Evolutionary conservation across 2,888 invertebrate genomes (phyloP).

Genomic region (Phortica magna): DNA sequence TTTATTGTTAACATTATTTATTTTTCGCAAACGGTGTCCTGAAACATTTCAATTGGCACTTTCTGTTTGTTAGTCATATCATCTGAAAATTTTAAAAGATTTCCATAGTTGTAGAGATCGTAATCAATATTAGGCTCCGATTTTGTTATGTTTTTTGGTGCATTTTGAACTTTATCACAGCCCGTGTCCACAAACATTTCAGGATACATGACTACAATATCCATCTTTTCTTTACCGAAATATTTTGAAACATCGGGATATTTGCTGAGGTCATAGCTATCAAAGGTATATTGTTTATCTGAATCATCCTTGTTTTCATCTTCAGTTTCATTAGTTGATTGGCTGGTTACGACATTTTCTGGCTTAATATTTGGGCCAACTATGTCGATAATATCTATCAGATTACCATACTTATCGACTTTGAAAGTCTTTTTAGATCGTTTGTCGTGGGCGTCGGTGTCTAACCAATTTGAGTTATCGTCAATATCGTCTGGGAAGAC

Average conservation of each 20-base stretch:
- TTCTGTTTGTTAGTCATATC: not conserved
- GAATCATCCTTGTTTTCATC: too few species aligned
- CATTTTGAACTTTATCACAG: not conserved
- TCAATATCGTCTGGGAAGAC: too few species aligned
- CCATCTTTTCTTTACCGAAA: not conserved
- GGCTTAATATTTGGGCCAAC: too few species aligned
- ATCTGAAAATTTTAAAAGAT: not conserved
- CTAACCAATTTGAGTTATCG: too few species aligned
- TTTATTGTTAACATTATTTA: not conserved
- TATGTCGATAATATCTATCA: too few species aligned
- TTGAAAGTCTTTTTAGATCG: not conserved
- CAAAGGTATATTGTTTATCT: too few species aligned
- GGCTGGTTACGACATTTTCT: too few species aligned
- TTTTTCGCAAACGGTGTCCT: not conserved
- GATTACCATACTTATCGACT: too few species aligned
- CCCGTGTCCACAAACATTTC: not conserved
- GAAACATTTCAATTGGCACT: constrained; percentile 36
- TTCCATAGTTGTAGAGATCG: not conserved
- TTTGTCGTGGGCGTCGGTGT: not conserved
- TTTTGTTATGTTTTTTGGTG: too few species aligned
- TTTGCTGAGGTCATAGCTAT: too few species aligned
- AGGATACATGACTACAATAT: not conserved
- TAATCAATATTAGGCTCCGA: not conserved
- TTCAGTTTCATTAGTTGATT: too few species aligned
- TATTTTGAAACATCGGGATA: too few species aligned